Percentiles rank a stretch among this genome's conserved stretches.
Conservation (phyloP, 2,888 invertebrate genomes). For the Panzeria rudis region DNA sequence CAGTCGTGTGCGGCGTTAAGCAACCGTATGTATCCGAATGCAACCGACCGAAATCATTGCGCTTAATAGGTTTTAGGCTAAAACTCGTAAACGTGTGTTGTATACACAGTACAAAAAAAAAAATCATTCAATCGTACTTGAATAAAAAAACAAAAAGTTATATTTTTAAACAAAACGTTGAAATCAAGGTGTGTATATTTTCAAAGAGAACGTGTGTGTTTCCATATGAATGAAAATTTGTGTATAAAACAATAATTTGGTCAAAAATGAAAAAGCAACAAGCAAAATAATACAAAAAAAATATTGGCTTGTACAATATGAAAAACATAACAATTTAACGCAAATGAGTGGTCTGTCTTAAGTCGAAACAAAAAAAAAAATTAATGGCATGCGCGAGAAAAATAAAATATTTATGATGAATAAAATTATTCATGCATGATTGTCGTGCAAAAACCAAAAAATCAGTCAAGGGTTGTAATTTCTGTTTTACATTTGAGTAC, state of each 20-base stretch:
- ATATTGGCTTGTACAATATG: conserved; percentile 52
- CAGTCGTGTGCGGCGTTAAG: conserved; percentile 84
- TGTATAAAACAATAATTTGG: conserved; percentile 68
- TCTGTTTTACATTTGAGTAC: conserved; percentile 29
- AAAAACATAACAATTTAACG: conserved; percentile 70
- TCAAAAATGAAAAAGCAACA: conserved; percentile 58
- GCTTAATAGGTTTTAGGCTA: conserved; percentile 68
- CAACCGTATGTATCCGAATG: conserved; percentile 84
- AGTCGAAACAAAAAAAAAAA: conserved; percentile 28
- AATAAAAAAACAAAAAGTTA: conserved; percentile 35
- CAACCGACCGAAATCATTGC: conserved; percentile 82
- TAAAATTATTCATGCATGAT: conserved; percentile 72
- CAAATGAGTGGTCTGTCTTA: conserved; percentile 62
- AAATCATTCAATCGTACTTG: conserved; percentile 24
- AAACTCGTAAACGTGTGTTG: conserved; percentile 68
- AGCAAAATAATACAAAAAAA: conserved; percentile 36
- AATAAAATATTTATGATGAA: conserved; percentile 63
- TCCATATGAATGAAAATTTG: conserved; percentile 70
- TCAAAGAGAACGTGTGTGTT: conserved; percentile 63
- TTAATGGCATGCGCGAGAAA: conserved; percentile 68
- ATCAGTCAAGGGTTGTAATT: conserved; percentile 62
- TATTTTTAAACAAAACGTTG: conserved; percentile 55
- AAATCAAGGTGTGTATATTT: conserved; percentile 68
- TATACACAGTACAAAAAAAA: conserved; percentile 34
- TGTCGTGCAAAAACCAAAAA: conserved; percentile 66